These are phyloP conservation scores for Pinna nobilis DNA, from an alignment of 1,140 invertebrate genomes.

Conservation along the genomic window DNA sequence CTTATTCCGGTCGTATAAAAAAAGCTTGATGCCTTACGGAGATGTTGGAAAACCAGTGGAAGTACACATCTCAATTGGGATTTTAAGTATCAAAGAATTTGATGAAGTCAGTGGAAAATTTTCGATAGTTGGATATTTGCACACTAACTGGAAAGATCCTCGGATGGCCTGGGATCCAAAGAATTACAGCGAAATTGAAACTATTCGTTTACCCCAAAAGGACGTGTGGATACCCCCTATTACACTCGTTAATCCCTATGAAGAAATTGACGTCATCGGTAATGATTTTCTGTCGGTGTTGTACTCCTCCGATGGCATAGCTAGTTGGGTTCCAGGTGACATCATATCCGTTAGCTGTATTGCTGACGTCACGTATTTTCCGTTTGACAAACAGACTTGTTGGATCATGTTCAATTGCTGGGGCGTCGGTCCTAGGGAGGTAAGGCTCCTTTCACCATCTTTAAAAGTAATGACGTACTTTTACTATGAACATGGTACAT, in stretches of 20 bases:
- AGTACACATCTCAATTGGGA: no score
- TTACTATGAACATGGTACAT: constrained; percentile 16
- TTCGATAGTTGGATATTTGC: not conserved
- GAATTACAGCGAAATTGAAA: not conserved
- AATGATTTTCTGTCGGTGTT: constrained; percentile 2
- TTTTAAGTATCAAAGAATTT: constrained; percentile 17
- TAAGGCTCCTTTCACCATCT: not conserved
- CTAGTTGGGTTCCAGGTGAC: not conserved
- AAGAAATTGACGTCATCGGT: not conserved
- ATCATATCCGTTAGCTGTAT: not conserved
- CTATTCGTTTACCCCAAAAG: not conserved
- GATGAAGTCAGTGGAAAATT: constrained; percentile 25
- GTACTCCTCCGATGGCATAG: not conserved
- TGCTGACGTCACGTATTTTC: constrained; percentile 18
- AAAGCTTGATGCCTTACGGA: no score
- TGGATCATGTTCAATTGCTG: not conserved
- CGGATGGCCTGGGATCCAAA: constrained; percentile 16
- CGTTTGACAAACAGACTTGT: constrained; percentile 22
- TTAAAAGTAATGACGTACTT: not conserved
- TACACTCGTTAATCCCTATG: constrained; percentile 1
- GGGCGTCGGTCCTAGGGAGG: not conserved
- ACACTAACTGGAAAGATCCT: not conserved
- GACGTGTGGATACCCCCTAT: constrained; percentile 12
- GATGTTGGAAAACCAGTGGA: no score
- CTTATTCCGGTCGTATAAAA: no score